Base-by-base conservation (phyloP, 2,888 invertebrate genomes). In the Aspidapion aeneum region DNA sequence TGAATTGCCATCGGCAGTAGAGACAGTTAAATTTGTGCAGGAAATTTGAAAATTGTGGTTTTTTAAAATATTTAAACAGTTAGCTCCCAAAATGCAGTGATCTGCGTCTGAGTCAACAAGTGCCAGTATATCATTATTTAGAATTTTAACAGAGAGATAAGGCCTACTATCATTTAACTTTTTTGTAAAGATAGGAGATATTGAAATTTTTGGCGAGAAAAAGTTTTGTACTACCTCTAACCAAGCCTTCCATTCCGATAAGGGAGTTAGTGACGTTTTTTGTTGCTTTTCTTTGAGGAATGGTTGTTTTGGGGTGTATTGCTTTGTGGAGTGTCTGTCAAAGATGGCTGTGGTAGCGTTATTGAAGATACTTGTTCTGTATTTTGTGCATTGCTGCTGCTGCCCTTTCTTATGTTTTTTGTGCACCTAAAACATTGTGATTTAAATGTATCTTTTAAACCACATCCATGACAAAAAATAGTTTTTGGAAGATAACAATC, bases 381-480 rank as follows among this genome's bases (percentile, higher is more conserved):
- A 35, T 12, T 35, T 35, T 35, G 35, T 12, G 3, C 35, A 12
- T 12, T 35, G 35, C 35, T 35, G 35, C 35, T 12, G 35, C 35
- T 35, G 35, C 35, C n/a, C n/a, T 35, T 35, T 3, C 21, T 21
- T 9, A 18, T 5, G 62, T 62, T 62, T 59, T 58, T 58, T 58
- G 48, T 16, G 58, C 62, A 62, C 1, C 20, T 21, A 16, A 52
- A 12, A 55, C 62, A 58, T 54, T 54, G 51, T 20, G 18, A 58
- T 52, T 35, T 35, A 7, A 35, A 7, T 3, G 12, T 35, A 21
- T 35, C 54, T 21, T 48, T 18, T 3, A 5, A 16, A 1, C 62
- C 62, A 58, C 62, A 62, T 1, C 52, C 62, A 51, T 19, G 49
- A 21, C 62, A 62, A 62, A 62, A 62, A 2, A 35, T 35, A 35